Evolutionary conservation across 2,888 invertebrate species (phyloP), one percentile per base, ranked within the genome.

Genomic region (Lasioglossum vierecki): DNA sequence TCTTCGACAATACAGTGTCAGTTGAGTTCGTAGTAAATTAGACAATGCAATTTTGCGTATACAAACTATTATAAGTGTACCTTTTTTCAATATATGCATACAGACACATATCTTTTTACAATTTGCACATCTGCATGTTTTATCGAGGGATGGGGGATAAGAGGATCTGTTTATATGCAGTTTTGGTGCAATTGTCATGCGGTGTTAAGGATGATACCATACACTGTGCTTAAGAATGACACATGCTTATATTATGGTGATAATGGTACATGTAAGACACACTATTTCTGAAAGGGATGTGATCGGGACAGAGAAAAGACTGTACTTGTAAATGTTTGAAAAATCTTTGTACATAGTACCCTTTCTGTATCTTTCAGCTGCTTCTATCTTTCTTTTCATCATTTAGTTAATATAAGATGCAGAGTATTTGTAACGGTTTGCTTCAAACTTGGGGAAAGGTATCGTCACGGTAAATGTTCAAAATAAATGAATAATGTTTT

Each of bases 351-450:
- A 89, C 44, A 80, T 83, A 88, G 60, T 75, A 83, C 82, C 80
- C 63, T 84, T 87, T 88, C 83, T 90, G 66, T 88, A 87, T 49
- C 85, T 91, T 90, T 83, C 85, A 90, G 87, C 89, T 88, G 91
- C 77, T 87, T 88, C 85, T 80, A 88, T 82, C 79, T 83, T 89
- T 82, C 73, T 85, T 76, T 88, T 80, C 60, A 80, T 84, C 41
- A 76, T 77, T 70, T 72, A 76, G 72, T 70, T 46, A 83, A 84
- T 57, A 66, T 44, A 13, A 68, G 4, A 53, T 76, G 46, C 74
- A 78, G 85, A 90, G 91, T 66, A 85, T 75, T 83, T 80, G 86
- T 89, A 85, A 66, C 49, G n/a, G 74, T 68, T 63, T 68, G 44
- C 71, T 77, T 78, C 2, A 13, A 39, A 49, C 4, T 41, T 66